phyloP scores from a whole-genome alignment of 2,113 vertebrate genomes.

The Anarrhichthys ocellatus region DNA sequence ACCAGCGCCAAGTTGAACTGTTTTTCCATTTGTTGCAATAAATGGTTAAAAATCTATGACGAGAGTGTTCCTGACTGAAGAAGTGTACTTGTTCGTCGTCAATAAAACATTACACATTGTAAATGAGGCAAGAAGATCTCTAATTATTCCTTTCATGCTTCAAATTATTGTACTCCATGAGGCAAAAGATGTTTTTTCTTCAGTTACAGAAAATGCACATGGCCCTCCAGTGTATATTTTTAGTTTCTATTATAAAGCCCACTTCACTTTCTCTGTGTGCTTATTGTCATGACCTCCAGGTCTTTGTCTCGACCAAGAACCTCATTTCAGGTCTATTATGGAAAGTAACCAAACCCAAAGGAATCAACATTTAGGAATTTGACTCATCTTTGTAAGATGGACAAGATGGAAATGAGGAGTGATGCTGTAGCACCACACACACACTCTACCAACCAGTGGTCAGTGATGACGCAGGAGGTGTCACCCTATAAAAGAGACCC shows the following conservation, averaged over 20 bases:
- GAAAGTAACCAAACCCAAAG: background rate
- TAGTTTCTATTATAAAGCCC: conserved; percentile 9
- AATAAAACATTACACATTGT: background rate
- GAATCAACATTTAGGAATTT: conserved; percentile 9
- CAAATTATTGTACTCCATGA: background rate
- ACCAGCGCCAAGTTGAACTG: too few species aligned
- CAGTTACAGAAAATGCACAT: background rate
- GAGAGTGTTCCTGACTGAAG: background rate
- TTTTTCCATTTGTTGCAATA: too few species aligned
- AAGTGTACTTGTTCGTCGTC: background rate
- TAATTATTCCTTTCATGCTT: background rate
- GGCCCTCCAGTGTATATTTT: conserved; percentile 1
- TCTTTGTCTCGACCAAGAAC: conserved; percentile 9
- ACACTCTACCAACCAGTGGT: conserved; percentile 1
- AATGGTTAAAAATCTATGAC: too few species aligned
- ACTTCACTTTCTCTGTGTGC: conserved; percentile 17
- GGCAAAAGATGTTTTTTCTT: background rate
- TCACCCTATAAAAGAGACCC: conserved; percentile 15
- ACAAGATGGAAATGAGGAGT: background rate
- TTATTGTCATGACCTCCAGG: conserved; percentile 32
- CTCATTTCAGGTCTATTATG: conserved; percentile 24
- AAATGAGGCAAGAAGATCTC: background rate
- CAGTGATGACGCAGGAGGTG: conserved; percentile 23
- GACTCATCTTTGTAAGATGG: background rate
- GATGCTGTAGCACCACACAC: background rate